A percentile compares a stretch with the other conserved stretches of the same genome.
Evolutionary conservation across 2,797 vertebrate genomes (phyloP).

Genomic region (Schizopygopsis pylzovi): DNA sequence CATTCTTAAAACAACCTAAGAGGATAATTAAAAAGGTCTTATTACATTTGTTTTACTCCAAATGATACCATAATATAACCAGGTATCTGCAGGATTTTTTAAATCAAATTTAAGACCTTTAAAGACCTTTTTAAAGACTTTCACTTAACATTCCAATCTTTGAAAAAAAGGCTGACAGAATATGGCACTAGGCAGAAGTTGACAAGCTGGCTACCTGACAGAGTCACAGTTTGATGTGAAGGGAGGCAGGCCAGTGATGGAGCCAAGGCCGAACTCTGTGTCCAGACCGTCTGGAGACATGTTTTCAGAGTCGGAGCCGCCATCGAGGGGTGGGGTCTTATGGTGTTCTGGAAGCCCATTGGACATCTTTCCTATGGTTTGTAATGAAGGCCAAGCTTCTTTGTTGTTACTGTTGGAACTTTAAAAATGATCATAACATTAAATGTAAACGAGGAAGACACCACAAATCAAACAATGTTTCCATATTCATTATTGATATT

Average conservation of each 20-base stretch:
- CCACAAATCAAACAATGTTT: background rate
- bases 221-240: conserved; percentile 81
- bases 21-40: too few relatives aligned
- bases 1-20: too few relatives aligned
- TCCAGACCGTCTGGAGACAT: conserved; percentile 87
- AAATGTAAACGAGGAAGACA: background rate
- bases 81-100: too few relatives aligned
- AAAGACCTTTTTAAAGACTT: too few relatives aligned
- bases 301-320: conserved; percentile 88
- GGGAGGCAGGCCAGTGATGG: conserved; percentile 82
- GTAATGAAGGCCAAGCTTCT: conserved; percentile 86
- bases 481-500: background rate
- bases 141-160: too few relatives aligned
- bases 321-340: conserved; percentile 84
- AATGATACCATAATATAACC: too few relatives aligned
- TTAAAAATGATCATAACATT: background rate
- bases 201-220: conserved; percentile 72
- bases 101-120: too few relatives aligned
- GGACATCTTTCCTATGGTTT: conserved; percentile 81
- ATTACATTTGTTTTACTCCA: too few relatives aligned
- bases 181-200: background rate
- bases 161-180: background rate
- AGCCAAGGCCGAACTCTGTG: conserved; percentile 83
- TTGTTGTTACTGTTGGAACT: conserved; percentile 83
- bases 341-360: conserved; percentile 90